These are phyloP conservation scores for Epizoanthus ramosus DNA, from an alignment of 92 coral and sea anemone species.

Conservation along the genomic window DNA sequence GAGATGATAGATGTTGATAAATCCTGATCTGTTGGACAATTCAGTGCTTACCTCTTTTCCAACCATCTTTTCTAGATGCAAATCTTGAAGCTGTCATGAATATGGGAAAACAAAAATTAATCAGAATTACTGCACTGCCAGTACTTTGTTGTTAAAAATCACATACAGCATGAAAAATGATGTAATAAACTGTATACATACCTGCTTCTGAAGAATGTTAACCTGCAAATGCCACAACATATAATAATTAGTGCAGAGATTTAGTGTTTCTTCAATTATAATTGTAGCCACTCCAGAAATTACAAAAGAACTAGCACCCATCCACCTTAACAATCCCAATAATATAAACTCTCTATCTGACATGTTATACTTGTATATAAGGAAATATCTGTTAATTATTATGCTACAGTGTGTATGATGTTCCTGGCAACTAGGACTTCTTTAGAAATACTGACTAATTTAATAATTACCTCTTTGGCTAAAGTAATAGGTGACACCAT, in stretches of 20 bases:
- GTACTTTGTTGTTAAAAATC: background rate
- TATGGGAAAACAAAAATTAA: background rate
- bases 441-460: no score
- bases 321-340: no score
- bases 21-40: no score
- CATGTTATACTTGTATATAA: no score
- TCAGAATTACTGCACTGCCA: background rate
- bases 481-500: slow-evolving; percentile 83
- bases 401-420: no score
- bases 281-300: no score
- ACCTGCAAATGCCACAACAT: slow-evolving; percentile 61
- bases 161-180: background rate
- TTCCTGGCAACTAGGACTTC: no score
- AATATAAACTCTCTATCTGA: no score
- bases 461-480: slow-evolving; percentile 75
- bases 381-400: no score
- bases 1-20: background rate
- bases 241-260: background rate
- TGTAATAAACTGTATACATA: slow-evolving; percentile 22
- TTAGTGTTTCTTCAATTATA: no score
- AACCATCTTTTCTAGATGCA: slow-evolving; percentile 85
- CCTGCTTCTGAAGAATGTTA: slow-evolving; percentile 90
- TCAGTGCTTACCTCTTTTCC: slow-evolving; percentile 70
- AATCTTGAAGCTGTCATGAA: slow-evolving; percentile 74
- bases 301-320: no score